A percentile compares a stretch with the other conserved stretches of the same genome.
These are phyloP conservation scores for Tetragonula carbonaria DNA, from an alignment of 2,888 invertebrate species.

Conservation along the genomic window DNA sequence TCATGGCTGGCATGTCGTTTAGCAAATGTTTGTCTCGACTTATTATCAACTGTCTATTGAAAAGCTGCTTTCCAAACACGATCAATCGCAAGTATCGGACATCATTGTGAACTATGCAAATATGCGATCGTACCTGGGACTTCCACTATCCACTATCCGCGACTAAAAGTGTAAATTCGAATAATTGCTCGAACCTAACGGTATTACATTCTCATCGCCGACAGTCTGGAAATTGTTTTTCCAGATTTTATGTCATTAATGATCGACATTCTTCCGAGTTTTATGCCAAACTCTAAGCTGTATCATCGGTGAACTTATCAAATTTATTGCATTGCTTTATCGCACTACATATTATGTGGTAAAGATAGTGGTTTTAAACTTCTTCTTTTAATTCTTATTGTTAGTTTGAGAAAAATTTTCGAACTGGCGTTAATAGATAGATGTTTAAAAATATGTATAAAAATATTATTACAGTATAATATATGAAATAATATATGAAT, in stretches of 20 bases:
- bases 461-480: too few species aligned
- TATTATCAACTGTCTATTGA: slow-evolving; percentile 9
- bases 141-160: slow-evolving; percentile 3
- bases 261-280: not conserved
- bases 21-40: slow-evolving; percentile 12
- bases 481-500: too few species aligned
- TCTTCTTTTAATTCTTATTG: not conserved
- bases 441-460: not conserved
- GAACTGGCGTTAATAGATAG: not conserved
- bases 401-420: not conserved
- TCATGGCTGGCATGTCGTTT: not conserved
- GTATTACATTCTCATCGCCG: not conserved
- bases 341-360: accelerated
- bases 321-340: not conserved
- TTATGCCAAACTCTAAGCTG: not conserved
- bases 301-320: not conserved
- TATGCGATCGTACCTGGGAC: slow-evolving; percentile 13
- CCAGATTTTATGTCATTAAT: slow-evolving; percentile 52
- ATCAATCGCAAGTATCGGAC: slow-evolving; percentile 16
- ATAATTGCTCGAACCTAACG: not conserved
- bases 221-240: not conserved
- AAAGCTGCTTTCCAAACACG: slow-evolving; percentile 25
- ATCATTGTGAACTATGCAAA: slow-evolving; percentile 31
- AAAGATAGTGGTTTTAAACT: too few species aligned
- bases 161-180: slow-evolving; percentile 9